Base-by-base conservation (phyloP, 2,113 vertebrate genomes). In the Miniopterus natalensis region DNA sequence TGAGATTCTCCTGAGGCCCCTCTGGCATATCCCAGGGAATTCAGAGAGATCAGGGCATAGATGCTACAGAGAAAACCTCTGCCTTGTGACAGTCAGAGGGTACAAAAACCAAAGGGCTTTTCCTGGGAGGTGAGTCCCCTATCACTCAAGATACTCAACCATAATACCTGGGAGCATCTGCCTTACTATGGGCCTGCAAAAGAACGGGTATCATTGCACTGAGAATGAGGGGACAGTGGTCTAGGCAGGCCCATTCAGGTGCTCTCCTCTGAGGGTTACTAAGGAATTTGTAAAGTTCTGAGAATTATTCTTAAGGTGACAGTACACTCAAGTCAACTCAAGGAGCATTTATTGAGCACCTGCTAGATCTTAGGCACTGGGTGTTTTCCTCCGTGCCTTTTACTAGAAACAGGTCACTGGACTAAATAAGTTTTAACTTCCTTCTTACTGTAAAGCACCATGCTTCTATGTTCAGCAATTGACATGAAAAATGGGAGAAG, bases 351-450 rank as follows among this genome's bases (percentile, higher is more conserved):
- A 47, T 8, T 36, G 53, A 40, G 63, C 36, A 70, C 66, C 47
- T 74, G 29, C 51, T 55, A 51, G 42, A 57, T 42, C 21, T 31
- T 3, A 90, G 42, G 73, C 31, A 36, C 74, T 81, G 23, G 66
- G 21, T 51, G n/a, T 65, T 95, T 94, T 27, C 88, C 80, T 77
- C 45, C 36, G 27, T 21, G 23, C 29, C 81, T 71, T 77, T 92
- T 25, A 59, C 40, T 3, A 85, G 68, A 89, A 74, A 84, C 23
- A 77, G 53, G 53, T 73, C n/a, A 78, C 36, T 11, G 18, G 53
- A 70, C 45, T 47, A 78, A 29, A 42, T 71, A 74, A 74, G 15
- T 49, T 45, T 89, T 89, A 88, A 96, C 23, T 90, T 90, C 53
- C 36, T 84, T 96, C 75, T 86, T 63, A 74, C n/a, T 65, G 29